Percentiles rank a stretch among this genome's conserved stretches.
phyloP scores from a whole-genome alignment of 2,888 invertebrate species.

The Agrotis segetum region DNA sequence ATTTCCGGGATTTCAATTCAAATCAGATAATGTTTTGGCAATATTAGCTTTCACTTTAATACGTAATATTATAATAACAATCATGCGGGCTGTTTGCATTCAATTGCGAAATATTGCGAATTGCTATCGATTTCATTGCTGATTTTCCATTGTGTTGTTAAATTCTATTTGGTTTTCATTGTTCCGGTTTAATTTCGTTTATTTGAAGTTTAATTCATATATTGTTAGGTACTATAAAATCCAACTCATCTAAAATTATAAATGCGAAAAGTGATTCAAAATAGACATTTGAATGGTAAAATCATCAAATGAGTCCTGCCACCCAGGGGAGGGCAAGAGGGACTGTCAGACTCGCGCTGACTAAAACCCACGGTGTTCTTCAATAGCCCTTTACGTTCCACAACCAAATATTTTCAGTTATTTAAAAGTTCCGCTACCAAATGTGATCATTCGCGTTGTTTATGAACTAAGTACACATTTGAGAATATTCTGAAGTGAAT shows the following conservation, averaged over 20 bases:
- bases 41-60: conserved; percentile 40
- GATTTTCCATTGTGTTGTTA: not conserved
- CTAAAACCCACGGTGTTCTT: too few relatives aligned
- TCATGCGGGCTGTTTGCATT: conserved; percentile 49
- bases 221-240: not conserved
- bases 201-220: not conserved
- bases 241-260: too few relatives aligned
- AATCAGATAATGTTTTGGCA: conserved; percentile 26
- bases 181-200: not conserved
- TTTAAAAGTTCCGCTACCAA: too few relatives aligned
- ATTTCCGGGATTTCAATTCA: conserved; percentile 7
- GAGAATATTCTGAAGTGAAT: not conserved
- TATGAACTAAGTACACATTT: not conserved
- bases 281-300: too few relatives aligned
- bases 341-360: too few relatives aligned
- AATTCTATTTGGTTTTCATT: conserved; percentile 9
- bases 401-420: too few relatives aligned
- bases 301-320: too few relatives aligned
- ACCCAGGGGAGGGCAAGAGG: too few relatives aligned
- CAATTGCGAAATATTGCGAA: conserved; percentile 24
- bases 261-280: too few relatives aligned
- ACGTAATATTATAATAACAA: conserved; percentile 19
- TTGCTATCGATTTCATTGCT: not conserved
- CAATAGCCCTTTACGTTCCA: too few relatives aligned
- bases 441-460: too few relatives aligned